A percentile compares a stretch with the other conserved stretches of the same genome.
Conservation (phyloP, 2,888 invertebrate genomes). For the Chaitophorus viminalis region DNA sequence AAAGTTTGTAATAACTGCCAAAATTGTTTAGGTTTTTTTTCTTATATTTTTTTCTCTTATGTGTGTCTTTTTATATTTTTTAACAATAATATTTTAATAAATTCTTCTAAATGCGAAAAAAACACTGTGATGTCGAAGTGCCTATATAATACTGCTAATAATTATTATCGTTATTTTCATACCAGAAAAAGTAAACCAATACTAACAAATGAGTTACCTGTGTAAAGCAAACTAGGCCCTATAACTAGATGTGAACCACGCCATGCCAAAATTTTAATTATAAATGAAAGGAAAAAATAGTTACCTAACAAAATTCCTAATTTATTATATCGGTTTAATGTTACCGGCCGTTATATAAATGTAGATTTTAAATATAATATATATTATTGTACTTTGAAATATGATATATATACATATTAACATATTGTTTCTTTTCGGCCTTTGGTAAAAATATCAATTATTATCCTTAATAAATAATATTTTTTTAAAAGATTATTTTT, state of each 20-base stretch:
- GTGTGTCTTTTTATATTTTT: not conserved
- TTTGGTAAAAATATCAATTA: constrained; percentile 9
- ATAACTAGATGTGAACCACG: constrained; percentile 32
- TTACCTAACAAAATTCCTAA: constrained; percentile 61
- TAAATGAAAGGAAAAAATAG: constrained; percentile 57
- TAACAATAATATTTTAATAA: not conserved
- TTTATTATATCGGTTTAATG: constrained; percentile 58
- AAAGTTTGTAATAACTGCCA: constrained; percentile 9
- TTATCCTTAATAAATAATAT: constrained; percentile 12
- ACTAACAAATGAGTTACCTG: constrained; percentile 53
- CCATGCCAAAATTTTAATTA: constrained; percentile 56
- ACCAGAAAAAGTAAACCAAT: constrained; percentile 44
- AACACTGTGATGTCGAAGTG: constrained; percentile 58
- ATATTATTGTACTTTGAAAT: constrained; percentile 8
- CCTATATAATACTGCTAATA: constrained; percentile 28
- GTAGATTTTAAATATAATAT: constrained; percentile 49
- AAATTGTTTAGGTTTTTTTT: constrained; percentile 29
- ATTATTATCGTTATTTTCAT: constrained; percentile 35
- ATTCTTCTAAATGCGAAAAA: constrained; percentile 26
- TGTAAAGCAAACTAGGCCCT: constrained; percentile 41
- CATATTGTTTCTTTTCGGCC: constrained; percentile 42
- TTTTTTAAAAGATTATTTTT: constrained; percentile 39
- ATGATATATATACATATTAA: constrained; percentile 31
- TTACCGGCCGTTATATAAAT: constrained; percentile 55
- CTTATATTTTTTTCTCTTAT: not conserved